These are phyloP conservation scores for Cydia amplana DNA, from an alignment of 1,140 invertebrate species.

Conservation along the genomic window DNA sequence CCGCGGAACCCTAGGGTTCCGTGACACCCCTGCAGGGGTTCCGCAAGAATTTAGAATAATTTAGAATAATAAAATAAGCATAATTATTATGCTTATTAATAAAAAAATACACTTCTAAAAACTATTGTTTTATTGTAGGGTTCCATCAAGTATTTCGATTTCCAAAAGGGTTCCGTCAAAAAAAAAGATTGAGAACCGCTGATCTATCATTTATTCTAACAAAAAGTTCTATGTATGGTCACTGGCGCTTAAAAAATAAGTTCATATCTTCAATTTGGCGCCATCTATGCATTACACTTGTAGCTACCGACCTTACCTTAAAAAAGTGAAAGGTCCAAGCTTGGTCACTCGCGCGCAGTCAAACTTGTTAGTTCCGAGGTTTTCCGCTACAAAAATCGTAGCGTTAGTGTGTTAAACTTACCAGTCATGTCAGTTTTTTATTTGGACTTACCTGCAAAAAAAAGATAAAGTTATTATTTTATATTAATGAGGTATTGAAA, in stretches of 20 bases:
- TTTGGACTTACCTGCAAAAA: constrained; percentile 23
- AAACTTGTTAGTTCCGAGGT: constrained; percentile 9
- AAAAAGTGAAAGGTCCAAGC: constrained; percentile 25
- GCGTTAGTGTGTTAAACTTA: not conserved
- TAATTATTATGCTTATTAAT: too few relatives aligned
- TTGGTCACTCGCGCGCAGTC: constrained; percentile 13
- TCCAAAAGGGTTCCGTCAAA: too few relatives aligned
- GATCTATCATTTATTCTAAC: too few relatives aligned
- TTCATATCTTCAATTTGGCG: not conserved
- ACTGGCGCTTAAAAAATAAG: not conserved
- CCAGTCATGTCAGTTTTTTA: not conserved
- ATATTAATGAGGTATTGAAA: not conserved
- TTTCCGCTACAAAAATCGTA: not conserved
- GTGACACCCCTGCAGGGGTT: too few relatives aligned
- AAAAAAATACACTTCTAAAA: too few relatives aligned
- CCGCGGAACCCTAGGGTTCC: too few relatives aligned
- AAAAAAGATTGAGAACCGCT: too few relatives aligned
- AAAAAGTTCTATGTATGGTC: too few relatives aligned
- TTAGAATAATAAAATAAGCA: too few relatives aligned
- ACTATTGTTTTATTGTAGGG: too few relatives aligned
- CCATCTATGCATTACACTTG: not conserved
- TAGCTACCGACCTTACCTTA: constrained; percentile 8
- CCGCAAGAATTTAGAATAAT: too few relatives aligned
- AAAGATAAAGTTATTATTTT: not conserved
- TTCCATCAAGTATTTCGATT: too few relatives aligned